These are phyloP conservation scores for Crotalus horridus DNA, from an alignment of 2,113 vertebrate species.

Conservation along the genomic window DNA sequence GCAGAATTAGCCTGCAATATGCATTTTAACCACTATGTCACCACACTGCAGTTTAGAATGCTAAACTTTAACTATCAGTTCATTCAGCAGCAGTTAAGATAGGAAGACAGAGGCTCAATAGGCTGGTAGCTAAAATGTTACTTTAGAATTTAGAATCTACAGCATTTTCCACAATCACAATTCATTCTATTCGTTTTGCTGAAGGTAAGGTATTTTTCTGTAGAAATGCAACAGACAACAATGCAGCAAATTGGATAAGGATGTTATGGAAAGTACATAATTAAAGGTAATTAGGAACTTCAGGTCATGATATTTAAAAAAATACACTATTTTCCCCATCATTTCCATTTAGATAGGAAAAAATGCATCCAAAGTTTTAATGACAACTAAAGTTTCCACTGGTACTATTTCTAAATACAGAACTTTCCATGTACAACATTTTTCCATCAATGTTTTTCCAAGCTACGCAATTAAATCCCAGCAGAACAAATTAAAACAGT, in stretches of 20 bases:
- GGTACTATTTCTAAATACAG: conserved; percentile 56
- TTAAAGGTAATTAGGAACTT: conserved; percentile 68
- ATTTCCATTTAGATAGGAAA: conserved; percentile 60
- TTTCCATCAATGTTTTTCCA: conserved; percentile 60
- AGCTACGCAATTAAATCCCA: conserved; percentile 67
- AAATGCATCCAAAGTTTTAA: conserved; percentile 53
- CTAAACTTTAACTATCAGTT: neutral
- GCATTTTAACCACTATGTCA: neutral
- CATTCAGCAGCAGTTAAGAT: neutral
- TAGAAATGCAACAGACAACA: conserved; percentile 46
- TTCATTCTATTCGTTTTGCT: neutral
- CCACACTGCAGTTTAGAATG: neutral
- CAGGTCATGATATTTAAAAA: conserved; percentile 59
- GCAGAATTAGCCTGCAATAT: neutral
- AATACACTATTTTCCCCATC: conserved; percentile 45
- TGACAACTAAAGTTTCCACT: conserved; percentile 51
- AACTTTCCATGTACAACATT: conserved; percentile 46
- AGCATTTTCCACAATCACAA: neutral
- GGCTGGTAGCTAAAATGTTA: conserved; percentile 5
- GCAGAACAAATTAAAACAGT: conserved; percentile 68
- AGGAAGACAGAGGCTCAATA: neutral
- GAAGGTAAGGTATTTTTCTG: conserved; percentile 36
- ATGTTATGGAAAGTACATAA: conserved; percentile 59
- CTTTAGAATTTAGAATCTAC: neutral
- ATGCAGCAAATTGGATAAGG: conserved; percentile 35